Evolutionary conservation across 2,797 vertebrate genomes (phyloP), one percentile per base, ranked within the genome.

Genomic region (Sphenodon punctatus): DNA sequence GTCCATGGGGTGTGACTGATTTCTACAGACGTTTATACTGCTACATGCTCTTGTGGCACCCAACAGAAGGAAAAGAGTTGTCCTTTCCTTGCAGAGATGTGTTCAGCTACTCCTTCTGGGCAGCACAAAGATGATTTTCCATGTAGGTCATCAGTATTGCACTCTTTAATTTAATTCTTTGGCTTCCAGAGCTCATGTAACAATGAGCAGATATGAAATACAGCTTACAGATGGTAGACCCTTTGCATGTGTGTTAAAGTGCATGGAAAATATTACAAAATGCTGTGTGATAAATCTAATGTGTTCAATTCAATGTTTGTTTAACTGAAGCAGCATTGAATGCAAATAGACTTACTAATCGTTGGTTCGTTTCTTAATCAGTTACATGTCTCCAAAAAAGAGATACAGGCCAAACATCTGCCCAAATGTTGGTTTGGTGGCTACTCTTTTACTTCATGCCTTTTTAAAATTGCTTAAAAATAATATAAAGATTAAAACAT

Each of bases 231-330:
- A 59, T 60, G 69, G 60, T 60, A 59, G 36, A 71, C 27, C 22
- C 1, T 72, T 45, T 48, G 43, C 8, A 27, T 64, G 5, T 0
- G 1, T 0, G 0, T n/a, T n/a, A n/a, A n/a, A n/a, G n/a, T n/a
- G n/a, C n/a, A n/a, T n/a, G n/a, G n/a, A n/a, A n/a, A n/a, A n/a
- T n/a, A n/a, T n/a, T n/a, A n/a, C n/a, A n/a, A n/a, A n/a, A n/a
- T n/a, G n/a, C n/a, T n/a, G n/a, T n/a, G n/a, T n/a, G n/a, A n/a
- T n/a, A n/a, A n/a, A n/a, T n/a, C n/a, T n/a, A n/a, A n/a, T n/a
- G n/a, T n/a, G n/a, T n/a, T n/a, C n/a, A n/a, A n/a, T n/a, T n/a
- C n/a, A n/a, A n/a, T 69, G 15, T 48, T 23, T 41, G 43, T 6
- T 1, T 39, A 7, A 67, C 25, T 72, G 75, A 5, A 0, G 4